Base-by-base conservation (phyloP, 2,797 vertebrate species). In the Scomberomorus guttatus region DNA sequence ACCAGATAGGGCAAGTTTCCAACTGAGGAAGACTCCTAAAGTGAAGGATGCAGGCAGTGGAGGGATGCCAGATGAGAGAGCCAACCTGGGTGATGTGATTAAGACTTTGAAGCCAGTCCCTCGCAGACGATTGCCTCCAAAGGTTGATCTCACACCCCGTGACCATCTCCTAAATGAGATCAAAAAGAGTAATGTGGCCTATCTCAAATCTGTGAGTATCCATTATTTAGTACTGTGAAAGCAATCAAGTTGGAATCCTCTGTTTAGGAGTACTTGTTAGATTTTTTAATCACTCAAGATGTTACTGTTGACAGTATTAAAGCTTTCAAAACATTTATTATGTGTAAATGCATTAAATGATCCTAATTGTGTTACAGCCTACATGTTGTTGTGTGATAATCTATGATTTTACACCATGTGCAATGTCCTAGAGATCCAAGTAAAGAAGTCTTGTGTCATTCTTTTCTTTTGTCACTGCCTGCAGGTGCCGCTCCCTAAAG, bases 401-500 rank as follows among this genome's bases (percentile, higher is more conserved):
- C 8, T 15, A 20, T 60, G 3, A 57, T 50, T 22, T 46, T 2
- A 22, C 18, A 52, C 14, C 6, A 32, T 24, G 46, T 42, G n/a
- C 12, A 11, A 12, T 50, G 46, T 46, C 8, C 3, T 9, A 14
- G 24, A 42, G 44, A 74, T 44, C 4, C 0, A 70, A 73, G 27
- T 74, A 6, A 82, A 79, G 29, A 32, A 3, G 6, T 32, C 6
- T 32, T 27, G 71, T 32, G 57, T 60, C 5, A 5, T 25, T 50
- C 0, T 73, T 52, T 58, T 72, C 24, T 17, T 74, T 59, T 89
- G 69, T 79, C 11, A 22, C 69, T 77, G 15, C 68, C 87, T 70
- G 66, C 92, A 99, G 98, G 97, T 98, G 62, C 97, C 97, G 0
- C 89, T 99, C 85, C 98, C 98, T 29, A 99, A 98, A 95, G 95